Base-by-base conservation (phyloP, 1,140 invertebrate species). In the Rhopalosiphum padi region DNA sequence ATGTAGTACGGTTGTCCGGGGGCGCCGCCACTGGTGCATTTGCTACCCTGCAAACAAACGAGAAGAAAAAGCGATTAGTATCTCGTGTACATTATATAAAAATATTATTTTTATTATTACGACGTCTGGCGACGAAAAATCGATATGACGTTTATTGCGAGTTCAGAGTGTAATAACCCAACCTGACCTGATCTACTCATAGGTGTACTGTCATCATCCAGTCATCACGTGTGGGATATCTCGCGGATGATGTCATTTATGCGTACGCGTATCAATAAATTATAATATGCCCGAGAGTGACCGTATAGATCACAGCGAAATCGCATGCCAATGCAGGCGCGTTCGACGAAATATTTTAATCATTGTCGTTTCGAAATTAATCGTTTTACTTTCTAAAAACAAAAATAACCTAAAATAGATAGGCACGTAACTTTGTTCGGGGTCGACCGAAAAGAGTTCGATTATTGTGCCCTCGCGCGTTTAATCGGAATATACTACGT, bases 1-100 rank as follows among this genome's bases (percentile, higher is more conserved):
- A 97, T 96, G 95, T 97, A 97, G 94, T 97, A 94, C 94, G 95
- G 94, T 95, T 94, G 91, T 83, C 95, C 93, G 93, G 94, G 77
- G 7, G 91, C 85, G 30, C 95, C 94, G 94, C 95, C 91, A 91
- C 95, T 93, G 95, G 95, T 94, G 95, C 95, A 94, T 95, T 96
- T 94, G 95, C 95, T 94, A 94, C 95, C 96, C 96, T 96, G 95
- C 1, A 23, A 41, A 41, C 35, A 77, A 6, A 77, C n/a, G 30
- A 77, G 15, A 77, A n/a, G 11, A n/a, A 68, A n/a, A 77, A 30
- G 30, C 60, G 60, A 77, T 77, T 77, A 77, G 60, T 35, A 77
- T 77, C 48, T 51, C 48, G 0, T 51, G 60, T 11, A n/a, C 60
- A 68, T 60, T 30, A 1, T 30, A 15, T 68, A n/a, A n/a, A n/a